These are phyloP conservation scores for Mylabris sibirica DNA, from an alignment of 2,888 invertebrate genomes.

Conservation along the genomic window DNA sequence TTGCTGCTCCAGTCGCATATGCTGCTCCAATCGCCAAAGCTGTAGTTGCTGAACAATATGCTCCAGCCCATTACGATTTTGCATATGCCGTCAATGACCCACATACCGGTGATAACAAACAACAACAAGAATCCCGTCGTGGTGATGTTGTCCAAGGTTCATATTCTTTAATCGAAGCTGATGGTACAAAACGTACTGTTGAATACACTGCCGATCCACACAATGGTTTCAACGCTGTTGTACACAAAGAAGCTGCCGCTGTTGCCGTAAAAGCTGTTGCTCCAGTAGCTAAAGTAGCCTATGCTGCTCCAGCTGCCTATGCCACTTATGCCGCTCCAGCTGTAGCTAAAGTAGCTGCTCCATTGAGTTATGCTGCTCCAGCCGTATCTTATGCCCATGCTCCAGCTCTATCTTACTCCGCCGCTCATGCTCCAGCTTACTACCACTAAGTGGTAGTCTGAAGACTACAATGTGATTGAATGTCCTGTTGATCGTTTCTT, in stretches of 20 bases:
- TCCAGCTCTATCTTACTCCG: slow-evolving; percentile 29
- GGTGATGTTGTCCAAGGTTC: slow-evolving; percentile 63
- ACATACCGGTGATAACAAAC: slow-evolving; percentile 35
- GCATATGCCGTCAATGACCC: slow-evolving; percentile 60
- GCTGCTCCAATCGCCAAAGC: slow-evolving; percentile 51
- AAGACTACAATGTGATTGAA: slow-evolving; percentile 21
- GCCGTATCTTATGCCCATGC: slow-evolving; percentile 27
- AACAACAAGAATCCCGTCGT: slow-evolving; percentile 60
- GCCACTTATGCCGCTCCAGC: slow-evolving; percentile 35
- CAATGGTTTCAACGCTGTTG: slow-evolving; percentile 65
- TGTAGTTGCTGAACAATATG: slow-evolving; percentile 57
- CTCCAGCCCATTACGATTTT: slow-evolving; percentile 59
- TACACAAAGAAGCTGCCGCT: slow-evolving; percentile 61
- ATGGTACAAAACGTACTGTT: slow-evolving; percentile 63
- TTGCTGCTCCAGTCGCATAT: slow-evolving; percentile 33
- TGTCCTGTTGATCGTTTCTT: slow-evolving; percentile 34
- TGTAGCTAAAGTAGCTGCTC: slow-evolving; percentile 38
- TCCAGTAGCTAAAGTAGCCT: slow-evolving; percentile 54
- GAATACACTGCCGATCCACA: slow-evolving; percentile 64
- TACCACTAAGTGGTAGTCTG: slow-evolving; percentile 31
- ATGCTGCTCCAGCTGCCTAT: slow-evolving; percentile 57
- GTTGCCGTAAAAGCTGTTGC: slow-evolving; percentile 54
- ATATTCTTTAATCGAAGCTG: slow-evolving; percentile 64
- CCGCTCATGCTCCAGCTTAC: slow-evolving; percentile 29
- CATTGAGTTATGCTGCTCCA: slow-evolving; percentile 37